Evolutionary conservation across 2,888 invertebrate species (phyloP).

Genomic region (Torymus tubicola): DNA sequence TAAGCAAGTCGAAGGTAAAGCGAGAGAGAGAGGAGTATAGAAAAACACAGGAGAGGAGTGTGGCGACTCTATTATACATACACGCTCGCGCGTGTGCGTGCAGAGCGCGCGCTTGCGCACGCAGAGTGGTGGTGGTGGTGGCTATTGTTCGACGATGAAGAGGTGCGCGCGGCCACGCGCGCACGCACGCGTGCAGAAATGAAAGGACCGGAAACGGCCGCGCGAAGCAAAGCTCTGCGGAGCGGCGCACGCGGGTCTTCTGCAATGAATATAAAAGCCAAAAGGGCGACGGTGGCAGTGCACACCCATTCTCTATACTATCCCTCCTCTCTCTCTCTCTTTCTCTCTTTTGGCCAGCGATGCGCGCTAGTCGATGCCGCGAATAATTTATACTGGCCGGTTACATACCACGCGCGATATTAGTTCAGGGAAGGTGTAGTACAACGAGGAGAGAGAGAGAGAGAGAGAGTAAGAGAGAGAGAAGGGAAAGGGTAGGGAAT

Average conservation of each 20-base stretch:
- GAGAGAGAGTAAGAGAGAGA: too few relatives aligned
- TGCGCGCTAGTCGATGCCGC: not conserved
- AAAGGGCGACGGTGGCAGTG: conserved; percentile 24
- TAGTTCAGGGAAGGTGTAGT: conserved; percentile 53
- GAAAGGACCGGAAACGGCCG: conserved; percentile 25
- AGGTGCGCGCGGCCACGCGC: not conserved
- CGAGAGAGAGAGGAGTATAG: not conserved
- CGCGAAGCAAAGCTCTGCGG: not conserved
- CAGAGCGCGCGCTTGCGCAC: too few relatives aligned
- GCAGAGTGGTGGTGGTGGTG: too few relatives aligned
- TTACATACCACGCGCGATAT: conserved; percentile 52
- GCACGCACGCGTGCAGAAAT: not conserved
- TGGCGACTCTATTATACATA: too few relatives aligned
- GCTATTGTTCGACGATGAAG: conserved; percentile 41
- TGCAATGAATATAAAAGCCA: conserved; percentile 39
- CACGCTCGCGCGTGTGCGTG: too few relatives aligned
- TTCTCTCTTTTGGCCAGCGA: conserved; percentile 8
- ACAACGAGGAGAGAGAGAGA: too few relatives aligned
- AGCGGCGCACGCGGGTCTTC: not conserved
- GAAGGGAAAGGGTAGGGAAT: conserved; percentile 51
- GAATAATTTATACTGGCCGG: conserved; percentile 18
- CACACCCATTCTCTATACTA: conserved; percentile 3
- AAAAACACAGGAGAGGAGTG: too few relatives aligned
- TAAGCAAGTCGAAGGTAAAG: not conserved
- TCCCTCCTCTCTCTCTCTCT: not conserved